Conservation (phyloP, 2,113 vertebrate genomes). For the Talpa occidentalis region DNA sequence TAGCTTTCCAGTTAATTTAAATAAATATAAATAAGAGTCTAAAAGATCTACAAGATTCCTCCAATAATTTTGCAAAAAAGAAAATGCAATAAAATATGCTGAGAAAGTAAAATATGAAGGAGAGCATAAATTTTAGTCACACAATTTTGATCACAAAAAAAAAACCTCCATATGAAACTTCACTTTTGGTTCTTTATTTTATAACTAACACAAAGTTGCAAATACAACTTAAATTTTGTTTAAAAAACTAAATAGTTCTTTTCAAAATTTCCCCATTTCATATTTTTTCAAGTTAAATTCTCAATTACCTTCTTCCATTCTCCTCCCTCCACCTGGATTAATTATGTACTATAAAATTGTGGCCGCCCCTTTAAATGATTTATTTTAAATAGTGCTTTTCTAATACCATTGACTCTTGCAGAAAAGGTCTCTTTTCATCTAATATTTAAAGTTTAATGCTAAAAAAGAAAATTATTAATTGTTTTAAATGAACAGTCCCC, state of each 20-base stretch:
- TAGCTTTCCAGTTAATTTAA: constrained; percentile 10
- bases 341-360: constrained; percentile 50
- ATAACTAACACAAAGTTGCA: not conserved
- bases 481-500: constrained; percentile 2
- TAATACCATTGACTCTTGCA: constrained; percentile 14
- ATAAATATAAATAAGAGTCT: not conserved
- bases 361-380: not conserved
- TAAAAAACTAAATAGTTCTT: constrained; percentile 20
- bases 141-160: not conserved
- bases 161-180: constrained; percentile 18
- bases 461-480: constrained; percentile 40
- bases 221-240: not conserved
- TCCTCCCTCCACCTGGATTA: not conserved
- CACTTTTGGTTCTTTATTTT: not conserved
- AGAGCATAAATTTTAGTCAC: not conserved
- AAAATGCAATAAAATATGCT: not conserved
- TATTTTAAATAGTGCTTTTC: constrained; percentile 28
- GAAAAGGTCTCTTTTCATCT: constrained; percentile 30
- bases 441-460: not conserved
- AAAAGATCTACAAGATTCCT: not conserved
- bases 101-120: constrained; percentile 8
- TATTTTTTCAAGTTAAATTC: constrained; percentile 30
- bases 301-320: not conserved
- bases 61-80: not conserved
- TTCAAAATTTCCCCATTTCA: not conserved